Conservation (phyloP, 2,113 vertebrate species). For the Peromyscus maniculatus region DNA sequence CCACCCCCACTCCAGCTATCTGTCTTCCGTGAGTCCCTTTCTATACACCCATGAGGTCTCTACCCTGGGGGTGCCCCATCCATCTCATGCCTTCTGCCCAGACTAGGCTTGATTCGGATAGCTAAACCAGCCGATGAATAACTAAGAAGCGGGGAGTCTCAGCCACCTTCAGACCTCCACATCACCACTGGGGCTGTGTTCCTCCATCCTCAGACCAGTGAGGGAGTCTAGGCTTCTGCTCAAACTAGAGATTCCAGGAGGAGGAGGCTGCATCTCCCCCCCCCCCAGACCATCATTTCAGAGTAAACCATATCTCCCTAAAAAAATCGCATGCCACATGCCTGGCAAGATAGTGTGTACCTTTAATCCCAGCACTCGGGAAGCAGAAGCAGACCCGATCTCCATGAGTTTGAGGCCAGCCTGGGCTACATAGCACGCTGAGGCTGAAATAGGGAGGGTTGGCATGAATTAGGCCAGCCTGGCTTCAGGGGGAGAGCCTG, state of each 20-base stretch:
- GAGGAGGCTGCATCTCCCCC: neutral
- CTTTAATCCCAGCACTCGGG: neutral
- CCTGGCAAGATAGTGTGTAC: neutral
- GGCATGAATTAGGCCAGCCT: neutral
- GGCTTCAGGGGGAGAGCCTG: neutral
- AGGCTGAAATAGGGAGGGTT: neutral
- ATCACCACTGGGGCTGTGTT: neutral
- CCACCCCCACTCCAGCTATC: neutral
- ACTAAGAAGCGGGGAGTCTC: neutral
- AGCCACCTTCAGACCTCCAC: neutral
- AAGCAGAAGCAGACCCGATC: neutral
- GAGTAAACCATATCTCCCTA: neutral
- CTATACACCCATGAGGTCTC: neutral
- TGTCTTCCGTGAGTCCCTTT: neutral
- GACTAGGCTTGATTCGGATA: neutral
- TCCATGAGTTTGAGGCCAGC: neutral
- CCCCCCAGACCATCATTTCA: neutral
- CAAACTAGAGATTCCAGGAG: neutral
- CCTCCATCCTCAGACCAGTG: too few relatives aligned
- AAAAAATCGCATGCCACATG: neutral
- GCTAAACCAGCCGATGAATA: neutral
- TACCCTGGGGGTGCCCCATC: neutral
- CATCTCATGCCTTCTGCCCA: neutral
- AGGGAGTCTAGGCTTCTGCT: neutral
- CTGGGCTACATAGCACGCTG: neutral